Base-by-base conservation (phyloP, 2,113 vertebrate genomes). In the Eulacestoma nigropectus region DNA sequence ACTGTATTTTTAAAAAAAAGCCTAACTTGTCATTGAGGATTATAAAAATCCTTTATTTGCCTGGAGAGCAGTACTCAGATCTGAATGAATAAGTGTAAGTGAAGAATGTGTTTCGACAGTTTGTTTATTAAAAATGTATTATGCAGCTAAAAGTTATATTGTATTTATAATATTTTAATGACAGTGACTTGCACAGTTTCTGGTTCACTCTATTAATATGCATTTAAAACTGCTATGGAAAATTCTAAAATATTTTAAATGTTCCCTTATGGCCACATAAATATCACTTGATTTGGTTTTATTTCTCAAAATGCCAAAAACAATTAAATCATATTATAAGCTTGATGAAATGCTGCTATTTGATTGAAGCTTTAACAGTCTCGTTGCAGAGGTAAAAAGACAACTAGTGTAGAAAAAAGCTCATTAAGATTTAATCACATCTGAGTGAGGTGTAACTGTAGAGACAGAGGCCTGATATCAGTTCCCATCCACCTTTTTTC, bases 121-220 rank as follows among this genome's bases (percentile, higher is more conserved):
- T 96, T 96, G 93, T 97, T 96, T 96, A 96, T 97, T 95, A 94
- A 96, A 97, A 96, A 96, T 96, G 77, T 91, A 95, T 96, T 96
- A 95, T 89, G 84, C 81, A 93, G 90, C 77, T 94, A 92, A 85
- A 96, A 94, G 67, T 96, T 95, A 89, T 49, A 96, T 94, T 92
- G 87, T 94, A 79, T 87, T 94, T 94, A 74, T 91, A 94, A 87
- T 96, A 89, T 82, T 95, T 94, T 94, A 90, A 92, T 96, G 95
- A 75, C 77, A 82, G 88, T 55, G 30, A 91, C 72, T 95, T 96
- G 64, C 78, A 91, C 37, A 80, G 41, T 60, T 93, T 91, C 59
- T 87, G 52, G n/a, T 94, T 33, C 60, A n/a, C 68, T 77, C 41
- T 89, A 57, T 83, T 81, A 96, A 68, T 85, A 78, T 13, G 35